Base-by-base conservation (phyloP, 2,797 vertebrate species). In the Onychomys leucogaster region DNA sequence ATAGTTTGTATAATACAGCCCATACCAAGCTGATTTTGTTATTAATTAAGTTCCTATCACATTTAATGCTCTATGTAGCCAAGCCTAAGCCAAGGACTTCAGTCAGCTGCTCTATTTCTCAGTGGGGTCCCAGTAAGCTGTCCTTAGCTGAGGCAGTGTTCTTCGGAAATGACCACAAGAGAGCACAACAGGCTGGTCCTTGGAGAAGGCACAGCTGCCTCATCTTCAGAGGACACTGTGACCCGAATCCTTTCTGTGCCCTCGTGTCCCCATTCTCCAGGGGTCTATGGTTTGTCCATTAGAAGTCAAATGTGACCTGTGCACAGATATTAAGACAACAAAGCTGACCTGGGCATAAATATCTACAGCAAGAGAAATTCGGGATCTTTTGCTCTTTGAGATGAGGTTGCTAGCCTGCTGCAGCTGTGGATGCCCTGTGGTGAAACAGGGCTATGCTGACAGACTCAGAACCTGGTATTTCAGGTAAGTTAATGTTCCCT, bases 401-500 rank as follows among this genome's bases (percentile, higher is more conserved):
- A 52, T 25, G 82, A 90, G 82, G 84, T 81, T 84, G 27, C 84
- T 89, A 55, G 6, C 4, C 29, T 80, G 88, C 32, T 61, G 80
- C 52, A 61, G 86, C 41, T 32, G 32, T n/a, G 59, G 57, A 46
- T 96, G 57, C 37, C 63, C 13, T 71, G 94, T 80, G 78, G 57
- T 94, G 43, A 90, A 96, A 94, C 49, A 29, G 19, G n/a, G 9
- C 11, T 7, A 34, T 8, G 6, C 52, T 8, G 23, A 83, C 95
- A 96, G 27, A 84, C 96, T 96, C 43, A 81, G 49, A 75, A 95
- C 65, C 95, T 87, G 59, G 1, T 69, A 96, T 96, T 29, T 89
- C 92, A 86, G 94, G 49, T 90, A 94, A 94, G 93, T 98, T 71
- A 97, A 97, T 87, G 94, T 90, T 49, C 27, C 41, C 95, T 97